Evolutionary conservation across 1,140 invertebrate genomes (phyloP).

Genomic region (Cyphomyrmex costatus): DNA sequence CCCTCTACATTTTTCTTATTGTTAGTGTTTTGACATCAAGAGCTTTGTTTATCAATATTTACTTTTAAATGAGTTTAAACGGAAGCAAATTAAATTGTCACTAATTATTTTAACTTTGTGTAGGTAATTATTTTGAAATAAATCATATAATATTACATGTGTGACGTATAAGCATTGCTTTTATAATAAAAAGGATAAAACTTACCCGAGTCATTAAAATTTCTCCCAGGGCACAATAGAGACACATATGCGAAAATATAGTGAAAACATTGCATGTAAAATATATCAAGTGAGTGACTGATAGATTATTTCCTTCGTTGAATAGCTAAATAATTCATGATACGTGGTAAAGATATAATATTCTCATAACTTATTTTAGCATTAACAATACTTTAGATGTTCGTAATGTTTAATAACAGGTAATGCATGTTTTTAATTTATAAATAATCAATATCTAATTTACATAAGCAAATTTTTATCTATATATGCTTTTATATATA

Average conservation of each 20-base stretch:
- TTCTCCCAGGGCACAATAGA: conserved; percentile 45
- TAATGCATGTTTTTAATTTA: not conserved
- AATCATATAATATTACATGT: no score
- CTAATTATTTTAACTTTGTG: no score
- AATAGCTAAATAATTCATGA: not conserved
- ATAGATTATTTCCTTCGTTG: conserved; percentile 1
- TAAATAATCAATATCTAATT: not conserved
- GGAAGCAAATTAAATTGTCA: no score
- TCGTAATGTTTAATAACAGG: not conserved
- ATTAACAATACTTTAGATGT: not conserved
- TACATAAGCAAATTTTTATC: not conserved
- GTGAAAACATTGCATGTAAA: not conserved
- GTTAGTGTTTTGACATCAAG: not conserved
- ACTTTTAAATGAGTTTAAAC: no score
- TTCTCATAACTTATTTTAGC: not conserved
- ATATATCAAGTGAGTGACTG: not conserved
- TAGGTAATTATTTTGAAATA: no score
- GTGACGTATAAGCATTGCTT: no score
- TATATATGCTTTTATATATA: no score
- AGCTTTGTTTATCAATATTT: not conserved
- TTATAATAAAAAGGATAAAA: not conserved
- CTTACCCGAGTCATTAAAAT: conserved; percentile 36
- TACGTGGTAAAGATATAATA: not conserved
- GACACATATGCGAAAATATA: conserved; percentile 22
- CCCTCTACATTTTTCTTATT: no score